A percentile compares a stretch with the other conserved stretches of the same genome.
phyloP scores from a whole-genome alignment of 2,797 vertebrate species.

The Heliangelus exortis region DNA sequence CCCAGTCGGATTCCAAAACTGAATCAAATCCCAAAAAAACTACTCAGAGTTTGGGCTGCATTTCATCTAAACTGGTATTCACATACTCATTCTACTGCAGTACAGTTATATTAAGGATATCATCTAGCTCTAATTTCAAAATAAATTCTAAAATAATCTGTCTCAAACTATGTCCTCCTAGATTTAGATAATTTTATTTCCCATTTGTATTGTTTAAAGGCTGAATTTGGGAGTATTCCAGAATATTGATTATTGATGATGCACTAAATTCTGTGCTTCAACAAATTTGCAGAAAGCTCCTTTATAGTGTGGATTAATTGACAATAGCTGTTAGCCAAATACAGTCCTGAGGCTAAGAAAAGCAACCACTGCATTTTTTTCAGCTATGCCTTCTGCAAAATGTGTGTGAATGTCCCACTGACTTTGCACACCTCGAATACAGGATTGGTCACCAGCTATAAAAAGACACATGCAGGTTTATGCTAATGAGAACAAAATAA shows the following conservation, averaged over 20 bases:
- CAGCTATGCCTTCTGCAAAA: background rate
- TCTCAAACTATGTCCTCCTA: background rate
- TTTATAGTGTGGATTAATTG: background rate
- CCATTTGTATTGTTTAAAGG: background rate
- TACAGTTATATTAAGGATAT: background rate
- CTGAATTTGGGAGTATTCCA: background rate
- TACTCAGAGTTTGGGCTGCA: background rate
- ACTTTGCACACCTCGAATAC: background rate
- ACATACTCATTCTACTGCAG: background rate
- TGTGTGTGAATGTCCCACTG: background rate
- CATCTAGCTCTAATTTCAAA: slow-evolving; percentile 12
- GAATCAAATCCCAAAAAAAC: background rate
- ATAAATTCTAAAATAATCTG: background rate
- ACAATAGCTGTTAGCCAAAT: background rate
- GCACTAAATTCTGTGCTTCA: background rate
- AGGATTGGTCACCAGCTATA: background rate
- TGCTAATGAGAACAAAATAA: background rate
- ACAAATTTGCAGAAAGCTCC: background rate
- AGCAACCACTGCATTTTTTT: background rate
- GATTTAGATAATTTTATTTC: background rate
- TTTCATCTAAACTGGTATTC: background rate
- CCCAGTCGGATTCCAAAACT: background rate
- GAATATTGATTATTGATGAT: background rate
- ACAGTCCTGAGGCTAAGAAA: background rate
- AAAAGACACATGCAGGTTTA: background rate